Percentiles rank a stretch among this genome's conserved stretches.
Conservation (phyloP, 2,797 vertebrate species). For the Echiichthys vipera region DNA sequence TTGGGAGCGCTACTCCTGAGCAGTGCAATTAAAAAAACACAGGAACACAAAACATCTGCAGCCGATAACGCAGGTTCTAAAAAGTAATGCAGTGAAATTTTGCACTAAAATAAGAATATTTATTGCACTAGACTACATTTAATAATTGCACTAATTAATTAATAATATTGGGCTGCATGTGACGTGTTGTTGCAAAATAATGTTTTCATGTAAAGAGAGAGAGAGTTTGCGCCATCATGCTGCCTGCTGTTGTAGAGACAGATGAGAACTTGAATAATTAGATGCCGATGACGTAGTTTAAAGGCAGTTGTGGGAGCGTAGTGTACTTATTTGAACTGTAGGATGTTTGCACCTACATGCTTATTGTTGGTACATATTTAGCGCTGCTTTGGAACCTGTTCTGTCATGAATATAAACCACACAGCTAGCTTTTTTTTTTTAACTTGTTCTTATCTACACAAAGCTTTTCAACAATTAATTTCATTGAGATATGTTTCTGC, state of each 20-base stretch:
- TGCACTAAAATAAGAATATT: too few relatives aligned
- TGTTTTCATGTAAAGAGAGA: background rate
- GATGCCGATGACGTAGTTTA: background rate
- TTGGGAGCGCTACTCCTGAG: too few relatives aligned
- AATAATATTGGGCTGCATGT: background rate
- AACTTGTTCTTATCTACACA: background rate
- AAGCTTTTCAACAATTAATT: background rate
- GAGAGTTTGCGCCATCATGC: background rate
- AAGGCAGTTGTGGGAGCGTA: background rate
- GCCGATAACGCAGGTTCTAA: too few relatives aligned
- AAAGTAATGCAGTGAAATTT: too few relatives aligned
- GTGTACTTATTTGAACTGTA: slow-evolving; percentile 10
- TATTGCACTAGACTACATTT: too few relatives aligned
- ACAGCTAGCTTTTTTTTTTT: background rate
- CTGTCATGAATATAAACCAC: background rate
- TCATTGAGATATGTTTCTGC: slow-evolving; percentile 1
- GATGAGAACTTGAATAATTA: background rate
- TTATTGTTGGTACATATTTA: slow-evolving; percentile 14
- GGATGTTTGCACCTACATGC: background rate
- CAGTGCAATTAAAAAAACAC: too few relatives aligned
- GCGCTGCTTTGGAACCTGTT: background rate
- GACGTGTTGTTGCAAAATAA: background rate
- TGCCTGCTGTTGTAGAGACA: background rate
- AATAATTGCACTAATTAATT: too few relatives aligned
- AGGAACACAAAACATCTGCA: too few relatives aligned